phyloP scores from a whole-genome alignment of 2,797 vertebrate genomes.

The Sebastes cheni region DNA sequence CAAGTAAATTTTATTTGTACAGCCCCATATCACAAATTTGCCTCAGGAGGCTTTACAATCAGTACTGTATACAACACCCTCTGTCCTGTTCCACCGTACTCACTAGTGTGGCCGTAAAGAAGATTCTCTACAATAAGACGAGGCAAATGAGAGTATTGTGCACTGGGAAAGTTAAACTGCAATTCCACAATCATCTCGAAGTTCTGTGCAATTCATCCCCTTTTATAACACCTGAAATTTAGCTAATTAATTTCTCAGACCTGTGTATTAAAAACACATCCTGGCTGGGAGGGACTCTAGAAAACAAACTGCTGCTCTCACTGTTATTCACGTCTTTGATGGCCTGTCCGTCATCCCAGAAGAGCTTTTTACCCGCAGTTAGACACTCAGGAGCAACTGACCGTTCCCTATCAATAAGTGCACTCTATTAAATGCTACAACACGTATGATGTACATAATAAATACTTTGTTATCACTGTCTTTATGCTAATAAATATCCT shows the following conservation, averaged over 20 bases:
- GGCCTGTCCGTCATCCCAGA: slow-evolving; percentile 13
- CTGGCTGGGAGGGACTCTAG: neutral
- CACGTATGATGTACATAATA: slow-evolving; percentile 61
- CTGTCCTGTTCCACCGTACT: neutral
- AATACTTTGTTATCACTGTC: slow-evolving; percentile 67
- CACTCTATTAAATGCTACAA: slow-evolving; percentile 51
- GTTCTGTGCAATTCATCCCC: neutral
- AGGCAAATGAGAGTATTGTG: neutral
- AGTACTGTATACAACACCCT: neutral
- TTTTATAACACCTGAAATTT: slow-evolving; percentile 11
- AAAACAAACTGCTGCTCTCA: slow-evolving; percentile 33
- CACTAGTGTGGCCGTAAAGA: neutral
- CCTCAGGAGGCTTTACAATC: neutral
- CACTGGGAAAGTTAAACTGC: neutral
- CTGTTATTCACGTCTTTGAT: slow-evolving; percentile 17
- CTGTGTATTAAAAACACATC: neutral
- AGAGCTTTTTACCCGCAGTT: slow-evolving; percentile 39
- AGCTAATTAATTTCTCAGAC: neutral
- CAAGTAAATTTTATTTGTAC: neutral
- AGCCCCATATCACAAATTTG: neutral
- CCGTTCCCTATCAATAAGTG: slow-evolving; percentile 68
- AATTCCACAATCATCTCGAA: neutral
- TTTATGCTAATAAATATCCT: slow-evolving; percentile 71
- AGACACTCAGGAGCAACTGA: slow-evolving; percentile 74
- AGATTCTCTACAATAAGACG: neutral